Percentiles rank a stretch among this genome's conserved stretches.
These are phyloP conservation scores for Horisme vitalbata DNA, from an alignment of 2,888 invertebrate genomes.

Conservation along the genomic window DNA sequence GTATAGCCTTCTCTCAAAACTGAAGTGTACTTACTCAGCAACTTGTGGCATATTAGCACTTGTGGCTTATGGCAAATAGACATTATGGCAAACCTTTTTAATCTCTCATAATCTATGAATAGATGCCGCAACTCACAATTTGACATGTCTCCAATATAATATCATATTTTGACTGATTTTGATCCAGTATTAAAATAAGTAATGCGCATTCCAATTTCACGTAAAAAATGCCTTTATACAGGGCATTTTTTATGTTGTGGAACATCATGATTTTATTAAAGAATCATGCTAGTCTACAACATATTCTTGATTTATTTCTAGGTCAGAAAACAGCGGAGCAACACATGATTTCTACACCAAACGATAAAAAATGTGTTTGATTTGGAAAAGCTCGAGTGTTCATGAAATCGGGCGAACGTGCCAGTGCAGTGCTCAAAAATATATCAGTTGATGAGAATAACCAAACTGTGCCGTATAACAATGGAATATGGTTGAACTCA, in stretches of 20 bases:
- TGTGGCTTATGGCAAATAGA: no score
- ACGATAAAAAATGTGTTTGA: constrained; percentile 78
- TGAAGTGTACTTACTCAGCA: no score
- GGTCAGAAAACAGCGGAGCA: constrained; percentile 53
- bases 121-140: no score
- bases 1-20: no score
- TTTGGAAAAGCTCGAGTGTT: constrained; percentile 58
- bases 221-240: constrained; percentile 13
- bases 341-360: constrained; percentile 59
- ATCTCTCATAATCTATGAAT: no score
- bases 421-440: constrained; percentile 58
- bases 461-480: constrained; percentile 61
- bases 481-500: constrained; percentile 80
- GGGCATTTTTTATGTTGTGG: constrained; percentile 41
- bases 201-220: constrained; percentile 67
- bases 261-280: constrained; percentile 42
- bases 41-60: no score
- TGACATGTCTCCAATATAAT: no score
- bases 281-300: constrained; percentile 52
- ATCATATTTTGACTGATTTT: no score
- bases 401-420: constrained; percentile 69
- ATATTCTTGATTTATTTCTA: constrained; percentile 52
- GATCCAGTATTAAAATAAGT: constrained; percentile 5
- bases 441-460: constrained; percentile 77
- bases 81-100: no score